These are phyloP conservation scores for Rotaria socialis DNA, from an alignment of 2,888 invertebrate genomes.

Conservation along the genomic window DNA sequence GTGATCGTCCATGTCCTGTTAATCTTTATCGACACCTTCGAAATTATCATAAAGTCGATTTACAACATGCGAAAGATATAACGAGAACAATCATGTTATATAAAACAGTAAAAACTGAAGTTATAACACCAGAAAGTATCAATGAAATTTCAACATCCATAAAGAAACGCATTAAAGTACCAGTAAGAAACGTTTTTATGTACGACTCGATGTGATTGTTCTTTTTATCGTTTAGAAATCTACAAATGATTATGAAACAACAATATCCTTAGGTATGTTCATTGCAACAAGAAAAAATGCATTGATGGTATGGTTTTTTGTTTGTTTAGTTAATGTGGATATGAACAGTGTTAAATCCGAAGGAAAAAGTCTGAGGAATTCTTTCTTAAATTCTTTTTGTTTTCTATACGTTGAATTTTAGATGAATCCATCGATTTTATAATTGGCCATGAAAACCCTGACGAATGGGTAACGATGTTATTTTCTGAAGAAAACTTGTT, in stretches of 20 bases:
- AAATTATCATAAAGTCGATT: slow-evolving; percentile 34
- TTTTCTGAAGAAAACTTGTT: background rate
- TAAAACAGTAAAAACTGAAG: background rate
- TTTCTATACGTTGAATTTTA: background rate
- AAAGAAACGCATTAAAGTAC: background rate
- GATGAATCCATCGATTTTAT: background rate
- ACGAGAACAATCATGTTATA: background rate
- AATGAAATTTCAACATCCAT: background rate
- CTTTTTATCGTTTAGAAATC: background rate
- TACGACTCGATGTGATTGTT: too few relatives aligned
- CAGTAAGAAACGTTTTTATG: background rate
- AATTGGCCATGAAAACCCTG: background rate
- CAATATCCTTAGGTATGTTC: background rate
- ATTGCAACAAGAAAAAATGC: background rate
- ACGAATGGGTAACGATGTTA: background rate
- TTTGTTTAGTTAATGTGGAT: background rate
- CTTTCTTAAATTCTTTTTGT: too few relatives aligned
- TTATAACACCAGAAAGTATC: background rate
- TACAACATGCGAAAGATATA: slow-evolving; percentile 13
- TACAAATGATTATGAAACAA: background rate
- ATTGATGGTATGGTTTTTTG: background rate
- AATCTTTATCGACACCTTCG: slow-evolving; percentile 29
- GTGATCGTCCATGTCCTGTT: slow-evolving; percentile 4
- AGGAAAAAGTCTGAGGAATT: background rate
- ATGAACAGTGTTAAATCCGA: background rate